Conservation (phyloP, 1,140 invertebrate species). For the Listronotus oregonensis region DNA sequence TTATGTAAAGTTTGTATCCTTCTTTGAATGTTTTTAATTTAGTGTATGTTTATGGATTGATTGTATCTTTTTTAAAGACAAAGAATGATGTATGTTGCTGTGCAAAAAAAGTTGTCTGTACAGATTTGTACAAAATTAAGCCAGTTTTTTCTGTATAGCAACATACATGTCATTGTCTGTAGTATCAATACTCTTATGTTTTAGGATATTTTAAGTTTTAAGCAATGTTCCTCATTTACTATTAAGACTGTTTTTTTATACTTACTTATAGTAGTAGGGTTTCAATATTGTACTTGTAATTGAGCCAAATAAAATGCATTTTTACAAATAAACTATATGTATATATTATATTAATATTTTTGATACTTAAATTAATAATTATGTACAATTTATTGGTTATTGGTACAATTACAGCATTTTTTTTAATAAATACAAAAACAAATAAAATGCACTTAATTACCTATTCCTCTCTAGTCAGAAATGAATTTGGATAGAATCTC, state of each 20-base stretch:
- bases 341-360: constrained; percentile 25
- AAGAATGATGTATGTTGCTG: too few species aligned
- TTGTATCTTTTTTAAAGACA: too few species aligned
- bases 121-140: too few species aligned
- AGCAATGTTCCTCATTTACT: constrained; percentile 16
- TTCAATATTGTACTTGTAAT: not conserved
- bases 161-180: not conserved
- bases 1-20: too few species aligned
- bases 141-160: too few species aligned
- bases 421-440: too few species aligned
- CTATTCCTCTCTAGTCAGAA: constrained; percentile 59
- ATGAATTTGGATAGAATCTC: constrained; percentile 89
- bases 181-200: not conserved
- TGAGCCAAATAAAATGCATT: constrained; percentile 4
- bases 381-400: too few species aligned
- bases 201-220: not conserved
- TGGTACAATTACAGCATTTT: too few species aligned
- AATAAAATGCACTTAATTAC: not conserved
- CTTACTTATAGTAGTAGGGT: constrained; percentile 7
- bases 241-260: constrained; percentile 27
- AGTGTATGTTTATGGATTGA: too few species aligned
- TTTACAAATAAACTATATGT: constrained; percentile 5
- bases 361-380: constrained; percentile 5
- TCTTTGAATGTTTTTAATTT: too few species aligned
- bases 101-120: too few species aligned